Evolutionary conservation across 2,113 vertebrate species (phyloP).

Genomic region (Melanerpes aurifrons): DNA sequence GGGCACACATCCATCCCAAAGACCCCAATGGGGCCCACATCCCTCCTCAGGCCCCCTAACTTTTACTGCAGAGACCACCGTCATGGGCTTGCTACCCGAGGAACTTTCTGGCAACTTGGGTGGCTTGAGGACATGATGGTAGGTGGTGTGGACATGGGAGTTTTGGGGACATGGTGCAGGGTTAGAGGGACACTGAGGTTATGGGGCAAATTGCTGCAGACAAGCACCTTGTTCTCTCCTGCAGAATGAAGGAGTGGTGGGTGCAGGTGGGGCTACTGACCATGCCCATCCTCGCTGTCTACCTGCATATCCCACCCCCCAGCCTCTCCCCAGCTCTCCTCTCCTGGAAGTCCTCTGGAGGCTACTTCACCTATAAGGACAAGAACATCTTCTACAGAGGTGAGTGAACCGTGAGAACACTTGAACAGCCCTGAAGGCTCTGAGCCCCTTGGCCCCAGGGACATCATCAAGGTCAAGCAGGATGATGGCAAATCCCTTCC

Average conservation of each 20-base stretch:
- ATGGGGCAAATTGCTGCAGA: fast-evolving
- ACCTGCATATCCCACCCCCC: slow-evolving; percentile 90
- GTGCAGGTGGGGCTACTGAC: slow-evolving; percentile 86
- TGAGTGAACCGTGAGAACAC: background rate
- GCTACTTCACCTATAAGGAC: slow-evolving; percentile 85
- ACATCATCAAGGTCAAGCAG: background rate
- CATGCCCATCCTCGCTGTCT: slow-evolving; percentile 88
- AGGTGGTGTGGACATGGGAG: background rate
- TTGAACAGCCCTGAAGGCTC: background rate
- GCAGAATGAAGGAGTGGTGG: slow-evolving; percentile 94
- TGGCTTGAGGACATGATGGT: no score
- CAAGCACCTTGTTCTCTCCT: fast-evolving
- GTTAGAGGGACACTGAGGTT: fast-evolving
- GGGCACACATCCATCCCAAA: fast-evolving
- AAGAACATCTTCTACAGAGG: slow-evolving; percentile 91
- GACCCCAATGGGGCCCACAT: background rate
- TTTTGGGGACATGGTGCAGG: fast-evolving
- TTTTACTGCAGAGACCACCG: background rate
- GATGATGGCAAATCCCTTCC: background rate
- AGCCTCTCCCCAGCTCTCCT: slow-evolving; percentile 85
- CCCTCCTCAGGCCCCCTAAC: background rate
- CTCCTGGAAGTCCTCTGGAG: slow-evolving; percentile 85
- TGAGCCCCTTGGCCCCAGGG: background rate
- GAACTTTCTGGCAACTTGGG: fast-evolving
- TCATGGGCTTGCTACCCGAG: background rate